Evolutionary conservation across 2,797 vertebrate genomes (phyloP), one percentile per base, ranked within the genome.

Genomic region (Danio tinwini): DNA sequence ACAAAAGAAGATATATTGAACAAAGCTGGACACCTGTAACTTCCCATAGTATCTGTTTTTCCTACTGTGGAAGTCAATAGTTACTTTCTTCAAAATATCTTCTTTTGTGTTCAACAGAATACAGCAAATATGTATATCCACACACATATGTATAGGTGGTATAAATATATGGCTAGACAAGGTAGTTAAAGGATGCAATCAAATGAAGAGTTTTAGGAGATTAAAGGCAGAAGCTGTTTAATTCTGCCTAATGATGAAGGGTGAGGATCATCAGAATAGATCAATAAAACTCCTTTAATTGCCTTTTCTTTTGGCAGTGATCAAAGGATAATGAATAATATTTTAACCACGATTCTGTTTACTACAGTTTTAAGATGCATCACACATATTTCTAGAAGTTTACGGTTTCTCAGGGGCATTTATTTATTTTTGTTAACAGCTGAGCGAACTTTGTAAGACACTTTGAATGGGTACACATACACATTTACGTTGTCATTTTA

Each of bases 101-200:
- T 29, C 29, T 29, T 29, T 29, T 29, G 29, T 29, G 29, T 29
- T 29, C 29, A 29, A 29, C 29, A 29, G 29, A 29, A 29, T 29
- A 29, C 29, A 29, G 29, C 29, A 29, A 29, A 29, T 29, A 1
- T 29, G 29, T 29, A 29, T 29, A 29, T 29, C 29, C 29, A 29
- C 29, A 29, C 29, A 29, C 29, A 29, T 29, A 29, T 29, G 29
- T 29, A 29, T 29, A 29, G 29, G n/a, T n/a, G n/a, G 29, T 29
- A 29, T 29, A 29, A 29, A 29, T 29, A 29, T 29, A 29, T 29
- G 72, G 45, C 62, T 77, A 39, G 56, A 56, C 67, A 77, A 79
- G 79, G 84, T 87, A 89, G 86, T 88, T 88, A 88, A 53, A 68
- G 71, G 65, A 85, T 29, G 75, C 86, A 89, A 88, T 91, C 85